A percentile compares a stretch with the other conserved stretches of the same genome.
Conservation (phyloP, 2,113 vertebrate species). For the Gyps fulvus region DNA sequence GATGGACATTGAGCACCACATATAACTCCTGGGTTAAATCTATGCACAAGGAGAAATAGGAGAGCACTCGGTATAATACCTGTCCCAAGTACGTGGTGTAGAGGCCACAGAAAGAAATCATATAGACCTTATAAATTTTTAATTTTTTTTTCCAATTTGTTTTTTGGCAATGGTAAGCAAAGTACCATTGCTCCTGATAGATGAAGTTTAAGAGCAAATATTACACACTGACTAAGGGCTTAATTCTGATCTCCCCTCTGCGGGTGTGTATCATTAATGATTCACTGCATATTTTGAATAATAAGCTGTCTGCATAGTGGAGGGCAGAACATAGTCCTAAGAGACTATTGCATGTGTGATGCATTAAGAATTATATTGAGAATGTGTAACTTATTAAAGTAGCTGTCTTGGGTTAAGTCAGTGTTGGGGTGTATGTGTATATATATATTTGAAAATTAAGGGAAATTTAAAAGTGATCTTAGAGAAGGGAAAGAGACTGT, state of each 20-base stretch:
- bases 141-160: not conserved
- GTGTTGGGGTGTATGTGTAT: not conserved
- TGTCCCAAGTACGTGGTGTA: not conserved
- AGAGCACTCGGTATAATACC: not conserved
- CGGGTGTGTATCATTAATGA: slow-evolving; percentile 42
- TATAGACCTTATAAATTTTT: not conserved
- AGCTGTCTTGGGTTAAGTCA: not conserved
- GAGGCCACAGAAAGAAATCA: not conserved
- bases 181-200: not conserved
- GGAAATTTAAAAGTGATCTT: not conserved
- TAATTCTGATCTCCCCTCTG: slow-evolving; percentile 40
- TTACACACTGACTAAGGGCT: not conserved
- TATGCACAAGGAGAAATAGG: not conserved
- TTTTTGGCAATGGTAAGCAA: not conserved
- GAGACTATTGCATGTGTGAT: slow-evolving; percentile 33
- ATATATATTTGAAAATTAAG: slow-evolving; percentile 9
- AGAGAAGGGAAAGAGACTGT: not conserved
- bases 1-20: not conserved
- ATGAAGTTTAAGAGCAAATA: slow-evolving; percentile 16
- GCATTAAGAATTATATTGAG: slow-evolving; percentile 23
- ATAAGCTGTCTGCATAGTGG: slow-evolving; percentile 41
- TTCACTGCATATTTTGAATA: slow-evolving; percentile 61
- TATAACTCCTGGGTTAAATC: not conserved
- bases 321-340: not conserved
- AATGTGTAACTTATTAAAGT: slow-evolving; percentile 34